phyloP scores from a whole-genome alignment of 2,888 invertebrate species.

The Belgica antarctica region DNA sequence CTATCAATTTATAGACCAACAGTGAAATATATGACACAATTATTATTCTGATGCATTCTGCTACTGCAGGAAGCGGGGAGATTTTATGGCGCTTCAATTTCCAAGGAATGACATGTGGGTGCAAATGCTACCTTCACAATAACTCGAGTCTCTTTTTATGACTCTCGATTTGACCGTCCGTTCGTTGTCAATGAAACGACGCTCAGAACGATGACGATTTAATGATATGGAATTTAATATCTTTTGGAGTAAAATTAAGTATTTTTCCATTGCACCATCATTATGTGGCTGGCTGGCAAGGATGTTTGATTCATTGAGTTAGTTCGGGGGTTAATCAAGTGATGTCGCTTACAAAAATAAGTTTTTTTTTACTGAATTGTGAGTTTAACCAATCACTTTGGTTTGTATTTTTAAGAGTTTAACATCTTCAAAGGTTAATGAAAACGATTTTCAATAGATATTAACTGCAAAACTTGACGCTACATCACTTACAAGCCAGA shows the following conservation, averaged over 20 bases:
- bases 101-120: conserved; percentile 26
- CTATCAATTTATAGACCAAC: conserved; percentile 33
- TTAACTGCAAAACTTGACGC: not conserved
- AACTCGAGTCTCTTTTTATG: conserved; percentile 29
- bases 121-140: conserved; percentile 35
- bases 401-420: no score
- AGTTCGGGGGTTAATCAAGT: no score
- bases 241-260: not conserved
- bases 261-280: not conserved
- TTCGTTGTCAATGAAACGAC: conserved; percentile 7
- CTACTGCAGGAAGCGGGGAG: conserved; percentile 1
- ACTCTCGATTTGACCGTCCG: conserved; percentile 13
- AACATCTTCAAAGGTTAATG: no score
- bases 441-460: no score
- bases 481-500: not conserved
- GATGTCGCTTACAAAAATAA: no score
- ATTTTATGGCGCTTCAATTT: conserved; percentile 22
- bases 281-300: not conserved
- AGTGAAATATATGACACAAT: conserved; percentile 42
- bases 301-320: not conserved
- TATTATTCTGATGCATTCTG: conserved; percentile 36
- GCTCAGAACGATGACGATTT: conserved; percentile 26
- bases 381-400: no score
- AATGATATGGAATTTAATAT: conserved; percentile 31
- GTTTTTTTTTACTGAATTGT: no score